A percentile compares a stretch with the other conserved stretches of the same genome.
These are phyloP conservation scores for Procavia capensis DNA, from an alignment of 2,113 vertebrate genomes.

Conservation along the genomic window DNA sequence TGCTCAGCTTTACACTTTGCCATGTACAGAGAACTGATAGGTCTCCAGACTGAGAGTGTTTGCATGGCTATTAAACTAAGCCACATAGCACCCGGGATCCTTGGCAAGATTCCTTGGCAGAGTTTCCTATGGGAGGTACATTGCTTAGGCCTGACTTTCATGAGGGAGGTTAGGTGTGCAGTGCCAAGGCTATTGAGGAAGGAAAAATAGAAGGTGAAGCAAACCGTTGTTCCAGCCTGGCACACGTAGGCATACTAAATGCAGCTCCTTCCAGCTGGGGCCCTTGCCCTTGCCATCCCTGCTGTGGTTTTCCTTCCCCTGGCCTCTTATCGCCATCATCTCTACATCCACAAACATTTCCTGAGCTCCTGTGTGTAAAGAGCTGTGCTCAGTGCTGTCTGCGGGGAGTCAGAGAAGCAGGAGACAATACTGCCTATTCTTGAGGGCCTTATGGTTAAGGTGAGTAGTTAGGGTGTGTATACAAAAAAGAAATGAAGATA, in stretches of 20 bases:
- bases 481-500: neutral
- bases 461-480: conserved; percentile 28
- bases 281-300: neutral
- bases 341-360: conserved; percentile 55
- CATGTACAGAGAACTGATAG: neutral
- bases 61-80: neutral
- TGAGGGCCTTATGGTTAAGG: conserved; percentile 15
- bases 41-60: neutral
- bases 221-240: conserved; percentile 54
- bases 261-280: neutral
- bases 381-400: neutral
- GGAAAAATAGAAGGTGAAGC: conserved; percentile 35
- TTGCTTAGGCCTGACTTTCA: conserved; percentile 59
- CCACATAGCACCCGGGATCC: conserved; percentile 38
- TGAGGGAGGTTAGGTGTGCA: neutral
- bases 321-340: conserved; percentile 55
- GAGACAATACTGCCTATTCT: conserved; percentile 67
- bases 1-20: neutral
- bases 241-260: conserved; percentile 18
- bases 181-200: conserved; percentile 60
- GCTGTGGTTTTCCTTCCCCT: conserved; percentile 68
- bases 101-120: conserved; percentile 74
- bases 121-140: conserved; percentile 53
- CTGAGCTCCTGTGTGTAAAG: conserved; percentile 50
- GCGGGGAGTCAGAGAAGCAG: conserved; percentile 34